A percentile compares a stretch with the other conserved stretches of the same genome.
Evolutionary conservation across 2,888 invertebrate genomes (phyloP).

Genomic region (Craniophora ligustri): DNA sequence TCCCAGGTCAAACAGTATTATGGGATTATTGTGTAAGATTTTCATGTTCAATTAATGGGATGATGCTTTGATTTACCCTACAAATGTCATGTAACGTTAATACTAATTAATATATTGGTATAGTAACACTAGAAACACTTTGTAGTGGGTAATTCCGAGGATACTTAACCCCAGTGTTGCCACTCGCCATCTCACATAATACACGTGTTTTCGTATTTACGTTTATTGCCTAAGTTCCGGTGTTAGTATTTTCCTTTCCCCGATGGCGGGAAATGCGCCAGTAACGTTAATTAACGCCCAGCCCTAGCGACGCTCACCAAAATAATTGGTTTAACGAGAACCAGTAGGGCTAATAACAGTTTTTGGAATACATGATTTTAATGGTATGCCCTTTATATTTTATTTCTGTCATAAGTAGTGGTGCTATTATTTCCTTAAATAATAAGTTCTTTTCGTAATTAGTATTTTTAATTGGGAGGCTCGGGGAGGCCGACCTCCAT

Average conservation of each 20-base stretch:
- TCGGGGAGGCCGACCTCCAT: too few relatives aligned
- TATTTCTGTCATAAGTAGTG: too few relatives aligned
- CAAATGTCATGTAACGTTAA: too few relatives aligned
- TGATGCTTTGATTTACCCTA: too few relatives aligned
- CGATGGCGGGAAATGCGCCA: conserved; percentile 58
- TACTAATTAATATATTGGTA: too few relatives aligned
- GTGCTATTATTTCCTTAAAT: too few relatives aligned
- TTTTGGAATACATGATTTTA: conserved; percentile 22
- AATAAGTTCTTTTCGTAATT: too few relatives aligned
- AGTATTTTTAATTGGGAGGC: too few relatives aligned
- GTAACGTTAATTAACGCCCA: conserved; percentile 72
- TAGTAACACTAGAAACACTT: too few relatives aligned
- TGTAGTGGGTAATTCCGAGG: not conserved
- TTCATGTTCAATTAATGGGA: too few relatives aligned
- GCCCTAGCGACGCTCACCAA: conserved; percentile 71
- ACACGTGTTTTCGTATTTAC: conserved; percentile 21
- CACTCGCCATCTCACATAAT: conserved; percentile 1
- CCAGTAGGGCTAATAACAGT: conserved; percentile 50
- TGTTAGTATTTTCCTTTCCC: conserved; percentile 55
- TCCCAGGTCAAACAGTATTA: too few relatives aligned
- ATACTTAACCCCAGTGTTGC: not conserved
- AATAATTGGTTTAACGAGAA: conserved; percentile 71
- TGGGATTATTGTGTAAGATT: too few relatives aligned
- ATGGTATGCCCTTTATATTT: not conserved
- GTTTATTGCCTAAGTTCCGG: conserved; percentile 59